Evolutionary conservation across 92 coral and sea anemone species (phyloP), one percentile per base, ranked within the genome.

Genomic region (Epizoanthus illoricatus): DNA sequence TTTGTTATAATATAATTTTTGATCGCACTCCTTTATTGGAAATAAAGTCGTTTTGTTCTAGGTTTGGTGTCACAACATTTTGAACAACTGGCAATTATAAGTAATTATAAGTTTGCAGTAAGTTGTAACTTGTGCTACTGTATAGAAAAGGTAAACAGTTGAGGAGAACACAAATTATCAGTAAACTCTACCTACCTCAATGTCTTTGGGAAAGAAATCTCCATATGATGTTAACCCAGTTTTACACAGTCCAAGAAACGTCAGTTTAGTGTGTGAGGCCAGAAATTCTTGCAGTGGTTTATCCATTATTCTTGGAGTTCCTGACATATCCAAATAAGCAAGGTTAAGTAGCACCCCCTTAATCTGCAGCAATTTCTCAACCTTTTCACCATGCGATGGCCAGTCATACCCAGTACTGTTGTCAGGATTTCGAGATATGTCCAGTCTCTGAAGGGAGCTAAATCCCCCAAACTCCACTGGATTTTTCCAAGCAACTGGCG

Each of bases 201-300:
- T 71, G 39, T 81, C 86, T 19, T 49, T 82, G 9, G 92, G 92
- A 18, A 89, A 19, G 80, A 89, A 89, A 11, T 85, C 60, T 16
- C 84, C 92, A 81, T 85, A 81, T 3, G 85, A 88, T 1, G 93
- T 74, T 55, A 87, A 36, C 12, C 89, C 91, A 67, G 96, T 90
- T 43, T 79, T 87, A 71, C 91, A 92, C 45, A 92, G 91, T n/a
- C 96, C 96, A 28, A 92, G 88, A 56, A 92, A 92, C n/a, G 74
- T 90, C 54, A 92, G 81, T 60, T 71, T 90, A n/a, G 96, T 89
- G 56, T 92, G 96, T 7, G 86, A 85, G 49, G 21, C 64, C 16
- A 92, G 84, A 73, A 92, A 92, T 17, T 67, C 74, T 36, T 87
- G 88, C 40, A 92, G 60, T 10, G 93, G 80, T 49, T 70, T 24